Percentiles rank a stretch among this genome's conserved stretches.
These are phyloP conservation scores for Anabacerthia variegaticeps DNA, from an alignment of 2,797 vertebrate species.

Conservation along the genomic window DNA sequence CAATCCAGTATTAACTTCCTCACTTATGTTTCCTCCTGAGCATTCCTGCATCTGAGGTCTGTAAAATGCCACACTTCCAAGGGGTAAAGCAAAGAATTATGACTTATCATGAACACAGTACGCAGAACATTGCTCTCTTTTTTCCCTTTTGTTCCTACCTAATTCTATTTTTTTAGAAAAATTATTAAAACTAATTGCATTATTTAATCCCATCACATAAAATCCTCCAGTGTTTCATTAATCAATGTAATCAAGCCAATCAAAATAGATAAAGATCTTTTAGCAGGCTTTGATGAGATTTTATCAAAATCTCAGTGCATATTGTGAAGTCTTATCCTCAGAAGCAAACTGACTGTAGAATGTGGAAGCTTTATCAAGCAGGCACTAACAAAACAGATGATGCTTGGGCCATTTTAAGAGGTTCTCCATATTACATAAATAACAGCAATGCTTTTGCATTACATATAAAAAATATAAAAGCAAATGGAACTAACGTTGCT, in stretches of 20 bases:
- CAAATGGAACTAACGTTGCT: neutral
- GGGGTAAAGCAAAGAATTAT: neutral
- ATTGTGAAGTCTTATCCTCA: constrained; percentile 66
- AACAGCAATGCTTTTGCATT: neutral
- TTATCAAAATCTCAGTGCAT: constrained; percentile 71
- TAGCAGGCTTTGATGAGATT: constrained; percentile 75
- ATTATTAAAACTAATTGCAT: constrained; percentile 75
- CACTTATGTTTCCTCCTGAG: neutral
- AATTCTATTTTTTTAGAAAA: constrained; percentile 70
- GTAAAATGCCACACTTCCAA: neutral
- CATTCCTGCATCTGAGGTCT: neutral
- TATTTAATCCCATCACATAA: constrained; percentile 73
- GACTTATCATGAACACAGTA: neutral
- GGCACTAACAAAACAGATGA: constrained; percentile 49
- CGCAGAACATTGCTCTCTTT: neutral
- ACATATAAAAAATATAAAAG: neutral
- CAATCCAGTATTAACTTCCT: neutral
- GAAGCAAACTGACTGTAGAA: constrained; percentile 58
- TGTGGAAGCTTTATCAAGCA: constrained; percentile 60
- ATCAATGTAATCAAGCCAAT: constrained; percentile 77
- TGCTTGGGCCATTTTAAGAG: constrained; percentile 43
- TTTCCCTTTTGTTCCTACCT: constrained; percentile 60
- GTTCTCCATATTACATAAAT: constrained; percentile 26
- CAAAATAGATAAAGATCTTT: constrained; percentile 77
- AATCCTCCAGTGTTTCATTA: constrained; percentile 75